These are phyloP conservation scores for Solenopsis invicta DNA, from an alignment of 1,140 invertebrate genomes.

Conservation along the genomic window DNA sequence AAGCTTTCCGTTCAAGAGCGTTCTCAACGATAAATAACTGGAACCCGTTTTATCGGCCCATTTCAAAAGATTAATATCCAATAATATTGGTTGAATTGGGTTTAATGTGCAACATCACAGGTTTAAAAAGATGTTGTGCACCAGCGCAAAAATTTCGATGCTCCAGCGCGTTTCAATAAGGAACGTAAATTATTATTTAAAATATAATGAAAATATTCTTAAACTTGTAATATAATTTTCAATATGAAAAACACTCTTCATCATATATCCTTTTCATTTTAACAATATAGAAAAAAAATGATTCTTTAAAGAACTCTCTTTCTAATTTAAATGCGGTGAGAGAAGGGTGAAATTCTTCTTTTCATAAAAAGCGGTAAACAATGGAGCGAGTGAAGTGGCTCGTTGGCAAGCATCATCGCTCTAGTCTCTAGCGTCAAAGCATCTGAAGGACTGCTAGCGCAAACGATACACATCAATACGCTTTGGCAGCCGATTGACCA, in stretches of 20 bases:
- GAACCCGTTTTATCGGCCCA: neutral
- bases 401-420: neutral
- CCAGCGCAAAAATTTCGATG: neutral
- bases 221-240: neutral
- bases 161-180: neutral
- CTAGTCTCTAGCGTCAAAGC: constrained; percentile 36
- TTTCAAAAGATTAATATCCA: neutral
- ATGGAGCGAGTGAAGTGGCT: constrained; percentile 1
- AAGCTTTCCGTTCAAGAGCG: neutral
- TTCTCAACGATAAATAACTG: constrained; percentile 6
- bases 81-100: neutral
- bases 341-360: neutral
- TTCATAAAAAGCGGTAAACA: neutral
- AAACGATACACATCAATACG: constrained; percentile 46
- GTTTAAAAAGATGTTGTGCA: neutral
- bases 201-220: neutral
- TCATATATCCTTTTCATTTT: neutral
- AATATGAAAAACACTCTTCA: neutral
- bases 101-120: neutral
- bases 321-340: neutral
- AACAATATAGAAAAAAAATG: neutral
- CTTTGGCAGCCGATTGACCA: constrained; percentile 15
- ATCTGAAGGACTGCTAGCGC: constrained; percentile 24
- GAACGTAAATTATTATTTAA: neutral
- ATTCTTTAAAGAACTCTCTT: neutral